Evolutionary conservation across 2,888 invertebrate genomes (phyloP), one percentile per base, ranked within the genome.

Genomic region (Dynastes tityus): DNA sequence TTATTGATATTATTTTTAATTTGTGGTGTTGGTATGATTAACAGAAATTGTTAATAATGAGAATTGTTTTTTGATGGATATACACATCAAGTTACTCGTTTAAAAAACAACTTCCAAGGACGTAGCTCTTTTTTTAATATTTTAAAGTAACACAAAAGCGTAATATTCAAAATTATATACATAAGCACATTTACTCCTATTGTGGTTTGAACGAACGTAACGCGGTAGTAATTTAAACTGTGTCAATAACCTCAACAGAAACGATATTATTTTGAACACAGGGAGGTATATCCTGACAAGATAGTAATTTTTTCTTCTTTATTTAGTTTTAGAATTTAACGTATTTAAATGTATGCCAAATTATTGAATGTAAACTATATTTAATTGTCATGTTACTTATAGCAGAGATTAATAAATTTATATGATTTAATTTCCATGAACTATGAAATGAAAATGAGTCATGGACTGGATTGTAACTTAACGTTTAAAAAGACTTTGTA

Each of bases 1-100:
- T 67, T 32, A 58, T 67, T 68, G 45, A 74, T 74, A 45, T 77
- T 11, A 68, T 32, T n/a, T 64, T 58, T 58, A 22, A 8, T 58
- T 67, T 61, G 70, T 70, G 77, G 77, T 70, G 77, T 22, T 77
- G 67, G 77, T 53, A 22, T 65, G 64, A 63, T 58, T 73, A 73
- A 74, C 61, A 40, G 11, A 29, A 68, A 68, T 68, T n/a, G 11
- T 13, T 45, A 37, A 45, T 61, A 5, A 73, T 5, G 5, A 37
- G 5, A 37, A 37, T 37, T 37, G 5, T 37, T 61, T 74, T 68
- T 9, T 61, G 55, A 13, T 22, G 29, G 55, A 68, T n/a, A 27
- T 75, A 22, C 22, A 22, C 22, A 22, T 16, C 16, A 16, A 32
- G 32, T 32, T 32, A 32, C 29, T 32, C 29, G 29, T 32, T 4